phyloP scores from a whole-genome alignment of 2,113 vertebrate species.

The Crotalus helleri region DNA sequence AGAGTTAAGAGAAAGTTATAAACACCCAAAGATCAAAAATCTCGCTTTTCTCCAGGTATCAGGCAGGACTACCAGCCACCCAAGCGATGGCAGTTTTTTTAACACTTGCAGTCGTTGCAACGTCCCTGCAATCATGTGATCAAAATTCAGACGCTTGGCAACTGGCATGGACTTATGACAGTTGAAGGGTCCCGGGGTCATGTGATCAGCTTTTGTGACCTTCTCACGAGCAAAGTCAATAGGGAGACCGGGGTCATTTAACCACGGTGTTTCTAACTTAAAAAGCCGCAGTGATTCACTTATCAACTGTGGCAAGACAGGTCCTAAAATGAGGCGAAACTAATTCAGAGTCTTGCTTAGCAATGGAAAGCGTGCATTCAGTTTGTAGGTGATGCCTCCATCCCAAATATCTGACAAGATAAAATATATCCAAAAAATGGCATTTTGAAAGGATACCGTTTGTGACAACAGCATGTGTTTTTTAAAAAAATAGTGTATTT shows the following conservation, averaged over 20 bases:
- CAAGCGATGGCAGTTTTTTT: background rate
- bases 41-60: background rate
- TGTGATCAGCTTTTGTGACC: background rate
- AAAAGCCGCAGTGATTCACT: background rate
- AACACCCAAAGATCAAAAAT: background rate
- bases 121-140: background rate
- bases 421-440: background rate
- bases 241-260: background rate
- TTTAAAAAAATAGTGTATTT: background rate
- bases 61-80: background rate
- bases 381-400: too few relatives aligned
- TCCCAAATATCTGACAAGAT: background rate
- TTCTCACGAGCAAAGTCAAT: background rate
- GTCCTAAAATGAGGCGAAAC: background rate
- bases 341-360: background rate
- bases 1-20: background rate
- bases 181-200: background rate
- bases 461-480: background rate
- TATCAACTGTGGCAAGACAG: background rate
- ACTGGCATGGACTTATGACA: background rate
- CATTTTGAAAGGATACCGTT: background rate
- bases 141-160: background rate
- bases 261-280: background rate
- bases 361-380: too few relatives aligned
- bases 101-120: background rate